phyloP scores from a whole-genome alignment of 30 jellyfish, hydroid and myxozoan genomes.

The Rhopilema esculentum region DNA sequence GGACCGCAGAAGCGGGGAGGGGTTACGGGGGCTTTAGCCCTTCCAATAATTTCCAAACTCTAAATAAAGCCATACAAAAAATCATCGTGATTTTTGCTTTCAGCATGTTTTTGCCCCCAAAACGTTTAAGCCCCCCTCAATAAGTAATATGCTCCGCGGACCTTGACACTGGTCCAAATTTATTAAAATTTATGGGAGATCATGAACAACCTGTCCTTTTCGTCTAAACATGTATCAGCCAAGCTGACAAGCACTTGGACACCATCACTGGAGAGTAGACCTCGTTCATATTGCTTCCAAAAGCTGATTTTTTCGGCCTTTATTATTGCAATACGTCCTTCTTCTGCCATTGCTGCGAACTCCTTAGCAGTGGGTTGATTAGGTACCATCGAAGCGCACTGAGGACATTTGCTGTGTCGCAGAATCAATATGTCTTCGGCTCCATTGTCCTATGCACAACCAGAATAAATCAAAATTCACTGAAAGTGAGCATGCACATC shows the following conservation, averaged over 20 bases:
- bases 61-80: too few relatives aligned
- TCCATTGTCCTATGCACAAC: slow-evolving; percentile 62
- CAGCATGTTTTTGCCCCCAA: too few relatives aligned
- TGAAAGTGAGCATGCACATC: too few relatives aligned
- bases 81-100: too few relatives aligned
- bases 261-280: slow-evolving; percentile 93
- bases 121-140: too few relatives aligned
- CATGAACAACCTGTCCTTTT: slow-evolving; percentile 83
- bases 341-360: slow-evolving; percentile 94
- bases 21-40: too few relatives aligned
- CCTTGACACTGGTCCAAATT: too few relatives aligned
- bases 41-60: too few relatives aligned
- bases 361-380: slow-evolving; percentile 92
- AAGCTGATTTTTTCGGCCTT: slow-evolving; percentile 93
- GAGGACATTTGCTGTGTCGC: slow-evolving; percentile 93
- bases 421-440: slow-evolving; percentile 52
- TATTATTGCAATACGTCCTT: slow-evolving; percentile 83
- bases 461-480: too few relatives aligned
- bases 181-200: too few relatives aligned
- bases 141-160: too few relatives aligned
- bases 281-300: slow-evolving; percentile 95
- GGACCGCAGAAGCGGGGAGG: too few relatives aligned
- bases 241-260: slow-evolving; percentile 83
- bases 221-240: slow-evolving; percentile 94
- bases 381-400: slow-evolving; percentile 83